Evolutionary conservation across 2,888 invertebrate genomes (phyloP).

Genomic region (Harpagoxenus sublaevis): DNA sequence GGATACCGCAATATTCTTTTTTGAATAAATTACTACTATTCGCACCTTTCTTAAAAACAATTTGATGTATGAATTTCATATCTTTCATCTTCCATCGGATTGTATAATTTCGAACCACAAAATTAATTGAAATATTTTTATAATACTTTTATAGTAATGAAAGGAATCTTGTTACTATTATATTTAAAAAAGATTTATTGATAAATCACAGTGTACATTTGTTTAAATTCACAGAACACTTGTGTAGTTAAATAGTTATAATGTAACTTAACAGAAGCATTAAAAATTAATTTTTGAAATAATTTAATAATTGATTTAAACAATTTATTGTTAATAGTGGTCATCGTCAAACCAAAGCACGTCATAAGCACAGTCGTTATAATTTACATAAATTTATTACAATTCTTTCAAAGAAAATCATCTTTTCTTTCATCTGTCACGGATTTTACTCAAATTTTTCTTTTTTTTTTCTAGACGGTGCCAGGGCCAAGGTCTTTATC

Average conservation of each 20-base stretch:
- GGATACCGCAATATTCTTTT: neutral
- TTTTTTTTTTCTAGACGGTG: constrained; percentile 89
- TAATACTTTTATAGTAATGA: neutral
- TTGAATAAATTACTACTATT: neutral
- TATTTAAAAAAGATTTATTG: neutral
- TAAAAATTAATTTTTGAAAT: neutral
- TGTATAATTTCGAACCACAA: neutral
- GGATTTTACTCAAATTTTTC: neutral
- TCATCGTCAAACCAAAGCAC: neutral
- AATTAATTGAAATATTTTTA: constrained; percentile 8
- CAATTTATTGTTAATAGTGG: neutral
- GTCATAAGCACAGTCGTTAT: neutral
- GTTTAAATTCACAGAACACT: neutral
- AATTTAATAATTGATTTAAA: constrained; percentile 7
- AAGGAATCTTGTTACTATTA: neutral
- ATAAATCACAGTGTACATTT: neutral
- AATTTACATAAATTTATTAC: constrained; percentile 4
- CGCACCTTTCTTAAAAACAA: neutral
- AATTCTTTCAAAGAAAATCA: neutral
- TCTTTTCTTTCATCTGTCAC: neutral
- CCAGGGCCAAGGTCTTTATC: constrained; percentile 94
- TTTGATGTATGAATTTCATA: neutral
- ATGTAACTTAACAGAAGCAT: neutral
- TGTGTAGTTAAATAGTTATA: neutral
- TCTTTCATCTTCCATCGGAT: neutral